Base-by-base conservation (phyloP, 1,140 invertebrate genomes). In the Eumaeus atala region DNA sequence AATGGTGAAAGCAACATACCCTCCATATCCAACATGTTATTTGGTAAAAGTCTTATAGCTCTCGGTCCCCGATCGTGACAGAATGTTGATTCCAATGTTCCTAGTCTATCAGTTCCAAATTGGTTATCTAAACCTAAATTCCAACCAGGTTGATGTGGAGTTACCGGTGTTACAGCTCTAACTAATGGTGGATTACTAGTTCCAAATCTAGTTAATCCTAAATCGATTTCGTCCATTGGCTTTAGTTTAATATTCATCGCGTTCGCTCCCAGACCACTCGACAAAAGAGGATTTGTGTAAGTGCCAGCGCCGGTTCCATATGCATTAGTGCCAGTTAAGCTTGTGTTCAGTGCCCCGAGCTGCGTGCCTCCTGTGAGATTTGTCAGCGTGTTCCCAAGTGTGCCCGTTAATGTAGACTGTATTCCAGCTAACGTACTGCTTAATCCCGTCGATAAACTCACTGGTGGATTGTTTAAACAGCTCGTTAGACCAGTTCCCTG, bases 171-270 rank as follows among this genome's bases (percentile, higher is more conserved):
- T 7, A 90, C 90, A 17, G 88, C 89, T 62, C 91, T 88, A 61
- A 91, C 89, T 51, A 81, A 77, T 62, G 77, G 77, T 58, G 70
- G 57, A 59, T 72, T 78, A 50, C 67, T 77, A 50, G 77, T 67
- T 40, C 82, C 86, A 70, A 88, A 91, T 74, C 90, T 88, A 57
- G 87, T 77, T 63, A 90, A 66, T 18, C 91, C 90, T 52, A 92
- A 81, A 68, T 92, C 91, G 61, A 92, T 91, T 74, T 92, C 91
- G 61, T 92, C 91, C 70, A 92, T 87, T 53, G 91, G 90, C 77
- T 92, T 92, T 73, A 92, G 77, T 72, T 92, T 92, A 60, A 90
- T 90, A 55, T 87, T 89, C 89, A 91, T 90, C n/a, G 87, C 67
- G 58, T 86, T 87, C 35, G 79, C 80, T 66, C 70, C 70, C 70